Percentiles rank a stretch among this genome's conserved stretches.
Conservation (phyloP, 1,140 invertebrate species). For the Solenopsis fugax region DNA sequence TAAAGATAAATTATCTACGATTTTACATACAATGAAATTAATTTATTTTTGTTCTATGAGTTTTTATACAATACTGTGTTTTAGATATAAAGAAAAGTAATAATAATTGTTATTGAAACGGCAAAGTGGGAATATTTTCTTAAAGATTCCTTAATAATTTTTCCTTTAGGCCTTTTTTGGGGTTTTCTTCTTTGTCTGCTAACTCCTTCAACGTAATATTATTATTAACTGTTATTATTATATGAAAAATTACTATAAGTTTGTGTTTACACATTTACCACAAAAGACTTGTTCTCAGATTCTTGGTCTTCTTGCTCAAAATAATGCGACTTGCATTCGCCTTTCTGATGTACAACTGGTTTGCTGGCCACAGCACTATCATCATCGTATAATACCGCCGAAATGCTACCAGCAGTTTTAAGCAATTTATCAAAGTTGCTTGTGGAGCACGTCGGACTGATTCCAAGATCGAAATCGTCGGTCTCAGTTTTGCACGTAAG, state of each 20-base stretch:
- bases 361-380: neutral
- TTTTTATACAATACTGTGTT: neutral
- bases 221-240: neutral
- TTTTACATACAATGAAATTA: conserved; percentile 13
- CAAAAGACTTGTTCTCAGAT: neutral
- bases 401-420: neutral
- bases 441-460: neutral
- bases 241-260: conserved; percentile 12
- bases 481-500: neutral
- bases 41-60: conserved; percentile 29
- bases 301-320: conserved; percentile 28
- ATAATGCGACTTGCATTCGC: conserved; percentile 28
- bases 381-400: neutral
- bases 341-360: neutral
- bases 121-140: conserved; percentile 5
- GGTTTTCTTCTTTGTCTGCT: neutral
- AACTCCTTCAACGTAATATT: neutral
- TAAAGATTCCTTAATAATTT: conserved; percentile 39
- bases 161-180: conserved; percentile 7
- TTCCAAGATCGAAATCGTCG: conserved; percentile 19
- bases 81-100: conserved; percentile 47
- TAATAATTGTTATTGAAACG: conserved; percentile 27
- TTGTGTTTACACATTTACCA: neutral
- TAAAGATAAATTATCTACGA: conserved; percentile 7
- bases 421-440: neutral